Conservation (phyloP, 2,888 invertebrate genomes). For the Tryphoninae sp. region DNA sequence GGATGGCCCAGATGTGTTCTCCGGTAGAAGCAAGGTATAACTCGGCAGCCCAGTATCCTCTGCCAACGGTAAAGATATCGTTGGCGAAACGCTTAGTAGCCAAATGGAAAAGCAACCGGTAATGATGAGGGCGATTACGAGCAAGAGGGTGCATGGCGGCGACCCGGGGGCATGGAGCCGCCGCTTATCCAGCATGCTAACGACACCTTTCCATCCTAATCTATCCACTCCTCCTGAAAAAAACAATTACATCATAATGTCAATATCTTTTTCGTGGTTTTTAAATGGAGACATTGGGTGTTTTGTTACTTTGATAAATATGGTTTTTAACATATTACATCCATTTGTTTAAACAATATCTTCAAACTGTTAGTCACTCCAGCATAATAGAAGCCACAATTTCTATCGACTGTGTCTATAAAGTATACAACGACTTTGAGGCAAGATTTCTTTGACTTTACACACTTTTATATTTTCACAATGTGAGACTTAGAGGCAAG, state of each 20-base stretch:
- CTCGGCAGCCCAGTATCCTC: conserved; percentile 62
- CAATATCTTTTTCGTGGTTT: neutral
- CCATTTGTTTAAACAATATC: no score
- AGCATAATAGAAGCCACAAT: no score
- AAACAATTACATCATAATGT: neutral
- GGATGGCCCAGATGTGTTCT: conserved; percentile 68
- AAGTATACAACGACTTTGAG: no score
- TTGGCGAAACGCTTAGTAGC: conserved; percentile 72
- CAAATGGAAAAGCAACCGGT: conserved; percentile 76
- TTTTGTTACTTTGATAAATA: no score
- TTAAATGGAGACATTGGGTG: no score
- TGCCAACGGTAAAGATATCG: conserved; percentile 62
- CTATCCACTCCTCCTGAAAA: conserved; percentile 61
- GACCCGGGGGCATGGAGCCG: conserved; percentile 75
- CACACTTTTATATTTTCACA: no score
- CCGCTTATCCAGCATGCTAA: conserved; percentile 78
- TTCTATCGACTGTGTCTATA: no score
- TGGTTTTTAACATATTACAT: no score
- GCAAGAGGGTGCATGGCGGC: conserved; percentile 74
- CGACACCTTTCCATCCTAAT: conserved; percentile 67
- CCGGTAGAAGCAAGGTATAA: conserved; percentile 71
- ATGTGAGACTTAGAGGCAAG: no score
- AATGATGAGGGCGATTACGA: conserved; percentile 72
- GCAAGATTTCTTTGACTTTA: no score
- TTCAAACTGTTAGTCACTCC: no score